Evolutionary conservation across 2,888 invertebrate genomes (phyloP), one percentile per base, ranked within the genome.

Genomic region (Noctua pronuba): DNA sequence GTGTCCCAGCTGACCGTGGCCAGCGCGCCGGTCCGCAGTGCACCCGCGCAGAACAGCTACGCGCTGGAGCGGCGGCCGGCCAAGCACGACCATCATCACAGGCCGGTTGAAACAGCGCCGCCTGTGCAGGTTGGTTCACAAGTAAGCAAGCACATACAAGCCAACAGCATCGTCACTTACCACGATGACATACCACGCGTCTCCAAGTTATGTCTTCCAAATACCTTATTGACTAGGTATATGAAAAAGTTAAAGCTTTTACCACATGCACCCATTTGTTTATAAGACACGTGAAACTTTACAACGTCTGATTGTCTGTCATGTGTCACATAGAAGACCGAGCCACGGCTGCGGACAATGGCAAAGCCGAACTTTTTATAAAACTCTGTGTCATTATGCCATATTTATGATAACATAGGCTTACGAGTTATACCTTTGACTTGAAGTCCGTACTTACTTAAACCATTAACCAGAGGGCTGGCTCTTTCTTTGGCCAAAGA

Each of bases 11-110:
- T 97, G 65, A 97, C 97, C 1, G 97, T 96, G 2, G 97, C 97
- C 88, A 97, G 97, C 83, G 95, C 97, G n/a, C 97, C 97, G 1
- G 97, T 97, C 1, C 96, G 97, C 86, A 97, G 97, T n/a, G 97
- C 97, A 77, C 97, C 97, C 0, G 96, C 97, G 10, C 97, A 97
- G 95, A 94, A 97, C 90, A 97, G 97, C 91, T 97, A 97, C 77
- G 97, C 96, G 13, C 91, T 97, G 11, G 96, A 95, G 85, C 91
- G 96, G 1, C 91, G 95, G 0, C 90, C 92, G 35, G 89, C 92
- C 6, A 94, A 92, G 85, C 94, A 95, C 79, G 94, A 95, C 52
- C 95, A 94, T 76, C 93, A 94, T 71, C 93, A 95, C 65, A 90
- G 94, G 1, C 92, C 94, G 1, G 94, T 97, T 35, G 97, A 97